These are phyloP conservation scores for Coendou prehensilis DNA, from an alignment of 2,797 vertebrate genomes.

Conservation along the genomic window DNA sequence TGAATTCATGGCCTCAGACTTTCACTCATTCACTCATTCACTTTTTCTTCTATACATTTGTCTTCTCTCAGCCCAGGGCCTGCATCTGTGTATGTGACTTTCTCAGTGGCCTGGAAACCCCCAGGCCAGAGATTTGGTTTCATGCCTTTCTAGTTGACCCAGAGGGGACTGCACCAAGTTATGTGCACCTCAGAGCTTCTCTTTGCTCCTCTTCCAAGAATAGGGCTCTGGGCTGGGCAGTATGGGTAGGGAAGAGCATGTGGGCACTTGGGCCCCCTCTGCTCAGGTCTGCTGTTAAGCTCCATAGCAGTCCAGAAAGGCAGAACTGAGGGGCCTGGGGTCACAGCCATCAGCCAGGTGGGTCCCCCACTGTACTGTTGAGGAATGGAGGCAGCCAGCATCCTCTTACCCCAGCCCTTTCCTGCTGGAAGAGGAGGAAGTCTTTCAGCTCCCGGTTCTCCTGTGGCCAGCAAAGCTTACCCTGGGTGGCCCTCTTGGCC, in stretches of 20 bases:
- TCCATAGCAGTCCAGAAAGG: neutral
- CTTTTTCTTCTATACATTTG: neutral
- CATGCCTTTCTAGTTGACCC: neutral
- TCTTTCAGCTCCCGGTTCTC: neutral
- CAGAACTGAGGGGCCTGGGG: neutral
- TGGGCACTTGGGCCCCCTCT: neutral
- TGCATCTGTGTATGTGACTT: neutral
- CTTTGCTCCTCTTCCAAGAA: neutral
- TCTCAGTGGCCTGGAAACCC: neutral
- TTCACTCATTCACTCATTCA: neutral
- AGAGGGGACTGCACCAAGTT: neutral
- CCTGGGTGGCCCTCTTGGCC: conserved; percentile 69
- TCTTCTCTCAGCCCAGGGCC: neutral
- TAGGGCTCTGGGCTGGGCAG: neutral
- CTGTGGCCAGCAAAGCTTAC: neutral
- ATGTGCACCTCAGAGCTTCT: neutral
- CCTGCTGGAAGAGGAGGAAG: neutral
- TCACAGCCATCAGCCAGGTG: neutral
- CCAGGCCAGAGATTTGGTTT: neutral
- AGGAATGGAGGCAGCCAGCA: neutral
- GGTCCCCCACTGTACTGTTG: neutral
- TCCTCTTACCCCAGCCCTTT: no score
- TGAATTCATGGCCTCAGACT: neutral
- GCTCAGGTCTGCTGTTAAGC: neutral
- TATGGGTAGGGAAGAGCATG: neutral